Base-by-base conservation (phyloP, 2,888 invertebrate genomes). In the Synergus laeviventris region DNA sequence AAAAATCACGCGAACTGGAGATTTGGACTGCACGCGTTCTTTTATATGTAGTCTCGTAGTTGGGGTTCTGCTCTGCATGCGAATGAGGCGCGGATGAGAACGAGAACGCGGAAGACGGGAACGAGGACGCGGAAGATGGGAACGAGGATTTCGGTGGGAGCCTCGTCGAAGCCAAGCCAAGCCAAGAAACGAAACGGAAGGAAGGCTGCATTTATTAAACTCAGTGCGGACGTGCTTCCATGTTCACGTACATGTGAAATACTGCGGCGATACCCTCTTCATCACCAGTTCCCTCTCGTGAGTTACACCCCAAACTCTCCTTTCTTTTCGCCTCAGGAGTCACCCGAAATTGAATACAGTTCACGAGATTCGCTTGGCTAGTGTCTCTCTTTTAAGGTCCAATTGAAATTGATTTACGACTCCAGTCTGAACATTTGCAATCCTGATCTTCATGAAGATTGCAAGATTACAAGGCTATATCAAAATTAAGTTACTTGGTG, bases 131-230 rank as follows among this genome's bases (percentile, higher is more conserved):
- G 74, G 78, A 75, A 75, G 74, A 75, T 56, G 74, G 38, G 74
- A 77, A 74, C 64, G 76, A 75, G 78, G 76, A 78, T 74, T 77
- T 75, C 74, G 64, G 81, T 61, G 49, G 76, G 78, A 79, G 74
- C 81, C 79, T 82, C 81, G 84, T 78, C 83, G 83, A 82, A 83
- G 82, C 80, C 83, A 83, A 84, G 82, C 80, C 83, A 83, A 84
- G 85, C 83, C 85, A 84, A 86, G 86, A 85, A 87, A 87, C 83
- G 85, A 81, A 87, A 86, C 87, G 86, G 86, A 86, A 87, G 85
- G 85, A 86, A 86, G 84, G 81, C 85, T 85, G 87, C 87, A 87
- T 88, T 88, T 87, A 88, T 88, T 88, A 87, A 87, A 87, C 84
- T 81, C 84, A 82, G 82, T 84, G 84, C 81, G 82, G 83, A 86